Conservation (phyloP, 2,797 vertebrate species). For the Channa striata region DNA sequence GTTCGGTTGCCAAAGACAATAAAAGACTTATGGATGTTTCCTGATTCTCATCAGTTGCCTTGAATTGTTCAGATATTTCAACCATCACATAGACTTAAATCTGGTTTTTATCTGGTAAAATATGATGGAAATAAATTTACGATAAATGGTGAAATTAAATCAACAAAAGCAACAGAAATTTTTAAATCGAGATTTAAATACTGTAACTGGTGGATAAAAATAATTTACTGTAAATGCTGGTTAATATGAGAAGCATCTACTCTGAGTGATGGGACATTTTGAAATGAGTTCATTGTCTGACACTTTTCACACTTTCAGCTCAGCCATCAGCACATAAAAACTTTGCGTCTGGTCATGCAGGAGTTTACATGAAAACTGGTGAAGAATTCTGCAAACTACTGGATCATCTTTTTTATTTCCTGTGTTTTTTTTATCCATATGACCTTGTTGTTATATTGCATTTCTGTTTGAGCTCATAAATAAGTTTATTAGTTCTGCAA, state of each 20-base stretch:
- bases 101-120: too few species aligned
- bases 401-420: too few species aligned
- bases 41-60: too few species aligned
- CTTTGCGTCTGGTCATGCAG: too few species aligned
- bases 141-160: background rate
- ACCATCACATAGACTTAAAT: too few species aligned
- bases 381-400: background rate
- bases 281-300: background rate
- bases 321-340: conserved; percentile 10
- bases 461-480: too few species aligned
- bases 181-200: background rate
- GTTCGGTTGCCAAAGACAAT: background rate
- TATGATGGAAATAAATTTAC: background rate
- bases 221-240: background rate
- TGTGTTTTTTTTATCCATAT: too few species aligned
- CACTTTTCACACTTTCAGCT: background rate
- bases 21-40: background rate
- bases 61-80: too few species aligned
- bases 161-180: background rate
- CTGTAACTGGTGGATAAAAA: background rate
- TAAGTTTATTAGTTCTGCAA: too few species aligned
- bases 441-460: too few species aligned
- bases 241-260: too few species aligned
- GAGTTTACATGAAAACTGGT: background rate
- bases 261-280: too few species aligned